Percentiles rank a stretch among this genome's conserved stretches.
Conservation (phyloP, 2,888 invertebrate genomes). For the Podotricha telesiphe region DNA sequence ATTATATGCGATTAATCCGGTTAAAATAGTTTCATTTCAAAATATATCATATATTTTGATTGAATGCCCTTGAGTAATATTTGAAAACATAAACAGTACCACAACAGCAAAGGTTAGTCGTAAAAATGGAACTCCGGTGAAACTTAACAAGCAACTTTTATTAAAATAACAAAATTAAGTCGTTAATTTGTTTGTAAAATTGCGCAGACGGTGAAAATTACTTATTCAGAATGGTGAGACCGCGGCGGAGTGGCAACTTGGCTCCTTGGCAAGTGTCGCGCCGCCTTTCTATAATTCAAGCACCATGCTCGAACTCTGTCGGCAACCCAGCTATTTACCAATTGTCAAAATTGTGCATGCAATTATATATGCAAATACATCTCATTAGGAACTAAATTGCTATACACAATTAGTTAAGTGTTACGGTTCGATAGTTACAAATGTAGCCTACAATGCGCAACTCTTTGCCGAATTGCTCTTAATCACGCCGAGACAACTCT, state of each 20-base stretch:
- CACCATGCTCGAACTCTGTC: slow-evolving; percentile 47
- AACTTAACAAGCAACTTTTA: slow-evolving; percentile 76
- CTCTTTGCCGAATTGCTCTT: slow-evolving; percentile 39
- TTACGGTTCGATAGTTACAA: slow-evolving; percentile 37
- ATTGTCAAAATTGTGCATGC: slow-evolving; percentile 41
- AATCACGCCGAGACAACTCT: slow-evolving; percentile 42
- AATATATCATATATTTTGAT: no score
- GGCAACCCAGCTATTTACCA: slow-evolving; percentile 39
- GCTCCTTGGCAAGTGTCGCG: slow-evolving; percentile 67
- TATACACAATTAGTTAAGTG: slow-evolving; percentile 27
- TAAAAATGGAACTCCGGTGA: slow-evolving; percentile 73
- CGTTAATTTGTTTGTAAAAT: slow-evolving; percentile 83
- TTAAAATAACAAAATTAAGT: slow-evolving; percentile 81
- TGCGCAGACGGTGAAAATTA: slow-evolving; percentile 81
- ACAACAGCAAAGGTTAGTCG: slow-evolving; percentile 67
- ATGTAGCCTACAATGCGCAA: slow-evolving; percentile 33
- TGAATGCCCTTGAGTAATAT: slow-evolving; percentile 47
- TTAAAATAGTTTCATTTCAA: no score
- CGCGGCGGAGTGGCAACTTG: slow-evolving; percentile 62
- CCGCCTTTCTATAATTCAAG: slow-evolving; percentile 74
- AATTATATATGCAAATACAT: slow-evolving; percentile 39
- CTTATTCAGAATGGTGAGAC: slow-evolving; percentile 75
- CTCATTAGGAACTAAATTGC: slow-evolving; percentile 35
- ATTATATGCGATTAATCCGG: no score
- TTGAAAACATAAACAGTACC: slow-evolving; percentile 70